Base-by-base conservation (phyloP, 1,140 invertebrate genomes). In the Magallana ariakensis region DNA sequence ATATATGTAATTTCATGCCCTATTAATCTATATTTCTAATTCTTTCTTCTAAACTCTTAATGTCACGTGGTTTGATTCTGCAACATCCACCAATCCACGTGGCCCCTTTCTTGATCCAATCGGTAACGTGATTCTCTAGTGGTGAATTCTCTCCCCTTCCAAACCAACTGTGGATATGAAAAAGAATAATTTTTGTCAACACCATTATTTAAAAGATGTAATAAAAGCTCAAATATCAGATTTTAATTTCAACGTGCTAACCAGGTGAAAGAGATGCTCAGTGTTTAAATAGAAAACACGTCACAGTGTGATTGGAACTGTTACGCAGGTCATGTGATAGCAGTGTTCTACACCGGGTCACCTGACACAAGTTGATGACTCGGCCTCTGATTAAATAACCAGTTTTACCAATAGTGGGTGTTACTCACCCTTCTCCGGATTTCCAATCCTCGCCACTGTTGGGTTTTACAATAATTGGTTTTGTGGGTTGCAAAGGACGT, bases 11-110 rank as follows among this genome's bases (percentile, higher is more conserved):
- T 46, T 46, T 46, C 5, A 46, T 5, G 5, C 33, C 5, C 58
- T 60, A 60, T 13, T 13, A 13, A 13, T 16, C 11, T 13, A 60
- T 60, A 6, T 13, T 13, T 11, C 13, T n/a, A 33, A 70, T 26
- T 26, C 9, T 11, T 70, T 70, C 66, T 33, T 1, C 33, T 26
- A 70, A 54, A 53, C 56, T 75, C 19, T 62, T 91, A 53, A 97
- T 96, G 91, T 97, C 96, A 7, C 95, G 92, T n/a, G 96, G 96
- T 89, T 95, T 95, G 0, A 97, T 97, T 88, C 97, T 95, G 92
- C 97, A 98, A 92, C 97, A 98, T 2, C 97, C 97, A 10, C 97
- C 97, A 85, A 98, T 95, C 91, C 96, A 97, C 85, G 94, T 95
- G 0, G 97, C 96, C 9, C 97, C 97, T 15, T 96, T 90, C 62